These are phyloP conservation scores for Anser cygnoides DNA, from an alignment of 2,113 vertebrate genomes.

Conservation along the genomic window DNA sequence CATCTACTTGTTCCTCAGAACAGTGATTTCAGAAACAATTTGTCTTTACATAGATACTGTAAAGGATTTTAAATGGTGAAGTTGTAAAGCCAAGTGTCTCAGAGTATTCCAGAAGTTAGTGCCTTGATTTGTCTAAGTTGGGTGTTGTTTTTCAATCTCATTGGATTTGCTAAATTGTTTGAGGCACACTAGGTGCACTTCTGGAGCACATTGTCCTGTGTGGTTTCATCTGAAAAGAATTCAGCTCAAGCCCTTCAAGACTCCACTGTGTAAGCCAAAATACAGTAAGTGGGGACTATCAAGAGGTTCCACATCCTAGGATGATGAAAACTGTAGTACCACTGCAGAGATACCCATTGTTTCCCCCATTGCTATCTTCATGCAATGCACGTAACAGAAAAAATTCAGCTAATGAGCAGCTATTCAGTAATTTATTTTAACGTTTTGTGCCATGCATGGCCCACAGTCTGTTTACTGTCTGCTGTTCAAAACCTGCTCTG, in stretches of 20 bases:
- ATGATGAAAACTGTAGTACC: not conserved
- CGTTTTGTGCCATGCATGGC: not conserved
- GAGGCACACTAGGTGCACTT: not conserved
- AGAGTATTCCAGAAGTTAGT: not conserved
- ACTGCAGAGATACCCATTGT: not conserved
- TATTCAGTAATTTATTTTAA: not conserved
- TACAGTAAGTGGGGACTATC: not conserved
- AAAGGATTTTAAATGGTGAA: not conserved
- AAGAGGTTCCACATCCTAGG: not conserved
- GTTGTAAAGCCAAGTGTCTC: not conserved
- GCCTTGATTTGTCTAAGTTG: not conserved
- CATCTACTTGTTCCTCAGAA: not conserved
- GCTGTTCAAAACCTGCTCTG: not conserved
- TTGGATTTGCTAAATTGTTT: not conserved
- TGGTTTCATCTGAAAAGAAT: not conserved
- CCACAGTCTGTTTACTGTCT: not conserved
- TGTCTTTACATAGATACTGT: not conserved
- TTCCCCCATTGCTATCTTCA: not conserved
- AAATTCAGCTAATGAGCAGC: not conserved
- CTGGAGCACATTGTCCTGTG: not conserved
- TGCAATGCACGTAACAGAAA: not conserved
- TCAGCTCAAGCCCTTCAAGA: not conserved
- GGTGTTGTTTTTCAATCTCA: not conserved
- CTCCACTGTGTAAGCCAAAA: not conserved
- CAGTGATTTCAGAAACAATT: not conserved